Base-by-base conservation (phyloP, 2,113 vertebrate species). In the Bucco capensis region DNA sequence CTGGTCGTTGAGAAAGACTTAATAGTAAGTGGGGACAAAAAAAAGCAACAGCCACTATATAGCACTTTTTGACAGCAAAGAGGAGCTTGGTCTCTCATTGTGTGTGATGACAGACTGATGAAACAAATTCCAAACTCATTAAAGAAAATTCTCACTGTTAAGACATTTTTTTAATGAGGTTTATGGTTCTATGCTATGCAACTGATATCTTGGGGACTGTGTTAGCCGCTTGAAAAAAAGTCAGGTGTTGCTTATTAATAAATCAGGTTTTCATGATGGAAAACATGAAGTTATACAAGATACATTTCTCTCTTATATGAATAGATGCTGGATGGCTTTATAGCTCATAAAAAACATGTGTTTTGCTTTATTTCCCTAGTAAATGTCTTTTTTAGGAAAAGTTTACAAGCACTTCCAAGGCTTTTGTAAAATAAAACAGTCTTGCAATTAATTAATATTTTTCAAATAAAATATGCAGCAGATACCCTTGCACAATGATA, bases 371-470 rank as follows among this genome's bases (percentile, higher is more conserved):
- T 75, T 80, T 86, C 50, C 40, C 22, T 58, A 31, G 40, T 62
- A 92, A 88, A 93, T 87, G 37, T 67, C 47, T 62, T 90, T n/a
- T 85, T 91, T 65, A 80, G 51, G 53, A 23, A 69, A 71, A 72
- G 5, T 66, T 87, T 86, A 54, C 37, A 90, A 93, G 72, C n/a
- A 83, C 6, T 77, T 72, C 2, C 3, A 67, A 54, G 33, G 31
- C 27, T 75, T 89, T 69, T 56, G 8, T 83, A 46, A 81, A 94
- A 93, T 69, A 83, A 85, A 88, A 9, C 19, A 12, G 27, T 81
- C 51, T 81, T 76, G 38, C 16, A 89, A 50, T 77, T 35, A 77
- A 69, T 78, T 86, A 66, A 23, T 85, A 23, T 42, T 87, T 90
- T 92, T 93, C 18, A 71, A 54, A 50, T 54, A 42, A 57, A 81